Evolutionary conservation across 30 jellyfish, hydroid and myxozoan genomes (phyloP).

Genomic region (Sanderia malayensis): DNA sequence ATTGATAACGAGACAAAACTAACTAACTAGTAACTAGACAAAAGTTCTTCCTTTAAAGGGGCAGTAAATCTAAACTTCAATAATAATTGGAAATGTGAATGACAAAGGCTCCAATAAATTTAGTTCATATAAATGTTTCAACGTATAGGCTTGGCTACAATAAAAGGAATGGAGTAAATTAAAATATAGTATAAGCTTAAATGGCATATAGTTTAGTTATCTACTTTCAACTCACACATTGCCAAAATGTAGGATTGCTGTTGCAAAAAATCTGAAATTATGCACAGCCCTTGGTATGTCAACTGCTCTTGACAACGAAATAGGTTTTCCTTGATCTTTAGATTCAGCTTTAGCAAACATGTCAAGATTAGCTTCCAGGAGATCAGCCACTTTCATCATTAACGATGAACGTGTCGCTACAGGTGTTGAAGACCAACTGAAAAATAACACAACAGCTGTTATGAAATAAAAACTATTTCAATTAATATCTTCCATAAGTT

Average conservation of each 20-base stretch:
- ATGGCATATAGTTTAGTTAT: neutral
- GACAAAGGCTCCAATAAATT: too few relatives aligned
- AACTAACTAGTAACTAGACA: too few relatives aligned
- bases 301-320: conserved; percentile 73
- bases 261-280: conserved; percentile 75
- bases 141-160: neutral
- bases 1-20: too few relatives aligned
- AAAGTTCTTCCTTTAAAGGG: neutral
- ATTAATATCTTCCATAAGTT: neutral
- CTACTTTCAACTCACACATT: conserved; percentile 52
- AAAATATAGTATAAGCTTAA: neutral
- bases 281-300: conserved; percentile 90
- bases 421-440: conserved; percentile 56
- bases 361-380: conserved; percentile 51
- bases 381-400: conserved; percentile 76
- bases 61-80: neutral
- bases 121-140: neutral
- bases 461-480: neutral
- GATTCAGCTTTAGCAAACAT: conserved; percentile 84
- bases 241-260: conserved; percentile 72
- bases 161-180: too few relatives aligned
- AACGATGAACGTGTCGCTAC: conserved; percentile 53
- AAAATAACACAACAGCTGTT: neutral
- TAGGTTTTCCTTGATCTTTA: conserved; percentile 82
- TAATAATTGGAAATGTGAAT: too few relatives aligned